A percentile compares a stretch with the other conserved stretches of the same genome.
These are phyloP conservation scores for Tenualosa thibaudeaui DNA, from an alignment of 2,797 vertebrate species.

Conservation along the genomic window DNA sequence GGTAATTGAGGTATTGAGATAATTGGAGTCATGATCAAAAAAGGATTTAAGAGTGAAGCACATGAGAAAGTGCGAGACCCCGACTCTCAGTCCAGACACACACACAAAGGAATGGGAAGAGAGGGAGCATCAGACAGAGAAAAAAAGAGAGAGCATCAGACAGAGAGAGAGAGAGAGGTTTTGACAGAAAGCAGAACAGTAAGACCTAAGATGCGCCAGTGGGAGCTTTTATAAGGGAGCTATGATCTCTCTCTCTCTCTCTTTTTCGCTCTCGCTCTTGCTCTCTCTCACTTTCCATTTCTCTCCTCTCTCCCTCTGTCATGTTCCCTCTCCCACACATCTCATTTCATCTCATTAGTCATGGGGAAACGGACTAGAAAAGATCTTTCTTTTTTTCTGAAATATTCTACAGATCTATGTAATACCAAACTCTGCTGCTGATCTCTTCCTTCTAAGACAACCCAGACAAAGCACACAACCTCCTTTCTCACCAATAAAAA, in stretches of 20 bases:
- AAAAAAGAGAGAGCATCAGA: background rate
- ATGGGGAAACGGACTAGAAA: background rate
- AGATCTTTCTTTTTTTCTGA: background rate
- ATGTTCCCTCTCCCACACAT: background rate
- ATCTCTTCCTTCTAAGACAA: background rate
- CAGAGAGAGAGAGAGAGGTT: background rate
- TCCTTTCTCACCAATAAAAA: background rate
- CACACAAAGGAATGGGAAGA: background rate
- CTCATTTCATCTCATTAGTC: slow-evolving; percentile 6
- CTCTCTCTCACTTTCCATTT: background rate
- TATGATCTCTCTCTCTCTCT: background rate
- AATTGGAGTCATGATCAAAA: slow-evolving; percentile 40
- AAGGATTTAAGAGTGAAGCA: slow-evolving; percentile 2
- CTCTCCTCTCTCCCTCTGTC: slow-evolving; percentile 17
- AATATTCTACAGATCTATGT: background rate
- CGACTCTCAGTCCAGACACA: background rate
- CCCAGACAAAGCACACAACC: background rate
- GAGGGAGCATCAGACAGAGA: background rate
- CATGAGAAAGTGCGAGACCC: background rate
- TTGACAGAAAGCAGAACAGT: slow-evolving; percentile 6
- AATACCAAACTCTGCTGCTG: background rate
- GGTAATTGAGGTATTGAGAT: slow-evolving; percentile 46
- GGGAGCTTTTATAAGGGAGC: background rate
- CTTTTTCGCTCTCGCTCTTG: background rate
- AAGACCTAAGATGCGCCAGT: background rate